Evolutionary conservation across 1,140 invertebrate species (phyloP).

Genomic region (Drosophila orena): DNA sequence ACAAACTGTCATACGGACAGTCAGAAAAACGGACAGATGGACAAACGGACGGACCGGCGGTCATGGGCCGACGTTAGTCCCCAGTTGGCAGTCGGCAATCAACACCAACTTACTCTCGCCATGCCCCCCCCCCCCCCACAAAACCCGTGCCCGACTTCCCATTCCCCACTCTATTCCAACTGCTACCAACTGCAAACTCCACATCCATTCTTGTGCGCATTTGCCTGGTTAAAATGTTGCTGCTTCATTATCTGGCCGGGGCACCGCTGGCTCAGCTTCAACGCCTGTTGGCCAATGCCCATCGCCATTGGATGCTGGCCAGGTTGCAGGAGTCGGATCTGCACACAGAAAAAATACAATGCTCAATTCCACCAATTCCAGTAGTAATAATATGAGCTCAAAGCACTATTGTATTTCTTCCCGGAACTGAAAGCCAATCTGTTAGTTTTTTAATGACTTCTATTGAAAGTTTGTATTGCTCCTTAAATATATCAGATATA

Average conservation of each 20-base stretch:
- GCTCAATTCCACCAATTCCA: no score
- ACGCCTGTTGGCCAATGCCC: constrained; percentile 13
- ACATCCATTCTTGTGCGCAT: constrained; percentile 46
- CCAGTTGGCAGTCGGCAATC: constrained; percentile 65
- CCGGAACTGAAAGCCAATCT: no score
- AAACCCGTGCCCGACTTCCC: not conserved
- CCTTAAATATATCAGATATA: no score
- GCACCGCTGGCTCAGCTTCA: constrained; percentile 48
- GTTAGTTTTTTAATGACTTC: no score
- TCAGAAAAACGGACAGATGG: constrained; percentile 8
- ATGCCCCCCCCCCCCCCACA: constrained; percentile 5
- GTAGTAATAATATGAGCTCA: no score
- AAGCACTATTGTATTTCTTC: no score
- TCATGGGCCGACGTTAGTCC: constrained; percentile 20
- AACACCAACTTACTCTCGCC: constrained; percentile 50
- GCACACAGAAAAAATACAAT: constrained; percentile 4
- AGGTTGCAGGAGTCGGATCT: constrained; percentile 10
- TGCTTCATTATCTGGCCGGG: constrained; percentile 78
- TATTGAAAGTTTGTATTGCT: no score
- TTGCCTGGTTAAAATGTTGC: constrained; percentile 82
- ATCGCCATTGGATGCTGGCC: constrained; percentile 21
- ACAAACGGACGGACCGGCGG: constrained; percentile 7
- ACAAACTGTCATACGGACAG: not conserved
- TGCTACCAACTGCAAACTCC: not conserved
- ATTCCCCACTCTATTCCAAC: not conserved